Conservation (phyloP, 2,888 invertebrate genomes). For the Idaea biselata region DNA sequence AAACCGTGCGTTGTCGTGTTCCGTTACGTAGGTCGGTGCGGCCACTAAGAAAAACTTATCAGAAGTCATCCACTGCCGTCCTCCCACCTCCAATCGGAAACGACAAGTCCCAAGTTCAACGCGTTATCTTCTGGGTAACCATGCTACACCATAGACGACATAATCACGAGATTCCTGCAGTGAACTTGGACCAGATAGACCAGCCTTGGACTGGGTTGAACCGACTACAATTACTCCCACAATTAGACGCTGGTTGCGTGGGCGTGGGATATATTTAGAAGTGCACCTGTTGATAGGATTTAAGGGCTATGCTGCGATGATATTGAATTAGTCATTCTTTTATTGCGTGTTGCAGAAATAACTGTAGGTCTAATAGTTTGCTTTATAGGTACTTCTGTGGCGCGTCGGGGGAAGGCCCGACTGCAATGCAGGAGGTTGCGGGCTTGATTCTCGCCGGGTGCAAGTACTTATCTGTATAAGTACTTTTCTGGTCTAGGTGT, state of each 20-base stretch:
- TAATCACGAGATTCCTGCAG: neutral
- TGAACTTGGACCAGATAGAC: neutral
- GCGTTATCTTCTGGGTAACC: neutral
- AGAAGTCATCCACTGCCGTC: too few species aligned
- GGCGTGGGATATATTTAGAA: constrained; percentile 25
- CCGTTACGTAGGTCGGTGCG: too few species aligned
- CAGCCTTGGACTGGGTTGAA: constrained; percentile 4
- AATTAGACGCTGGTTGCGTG: constrained; percentile 28
- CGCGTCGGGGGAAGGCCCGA: too few species aligned
- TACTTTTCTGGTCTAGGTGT: too few species aligned
- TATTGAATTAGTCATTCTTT: neutral
- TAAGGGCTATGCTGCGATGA: constrained; percentile 15
- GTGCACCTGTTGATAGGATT: constrained; percentile 14
- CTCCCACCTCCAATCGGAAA: too few species aligned
- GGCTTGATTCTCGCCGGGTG: too few species aligned
- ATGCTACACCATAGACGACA: neutral
- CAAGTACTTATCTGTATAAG: too few species aligned
- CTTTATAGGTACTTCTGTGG: too few species aligned
- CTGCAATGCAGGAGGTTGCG: too few species aligned
- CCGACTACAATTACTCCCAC: constrained; percentile 20
- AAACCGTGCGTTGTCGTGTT: too few species aligned
- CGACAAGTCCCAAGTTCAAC: neutral
- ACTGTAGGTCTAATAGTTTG: too few species aligned
- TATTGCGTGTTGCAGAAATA: neutral
- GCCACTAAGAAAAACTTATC: too few species aligned